phyloP scores from a whole-genome alignment of 2,888 invertebrate genomes.

The Lithophane ornitopus region DNA sequence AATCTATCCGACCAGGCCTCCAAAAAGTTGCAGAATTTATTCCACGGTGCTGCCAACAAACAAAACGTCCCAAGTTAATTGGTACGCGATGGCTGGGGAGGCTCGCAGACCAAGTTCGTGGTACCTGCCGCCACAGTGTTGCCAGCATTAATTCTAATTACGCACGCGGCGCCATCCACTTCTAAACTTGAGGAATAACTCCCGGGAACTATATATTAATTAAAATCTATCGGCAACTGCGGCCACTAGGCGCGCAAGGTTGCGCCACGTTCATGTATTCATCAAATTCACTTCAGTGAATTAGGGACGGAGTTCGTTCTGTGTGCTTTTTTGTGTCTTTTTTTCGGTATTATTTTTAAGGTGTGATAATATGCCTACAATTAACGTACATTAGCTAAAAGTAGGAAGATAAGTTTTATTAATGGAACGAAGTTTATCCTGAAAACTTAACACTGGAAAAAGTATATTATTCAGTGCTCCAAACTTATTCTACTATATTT shows the following conservation, averaged over 20 bases:
- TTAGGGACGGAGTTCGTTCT: conserved; percentile 24
- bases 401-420: neutral
- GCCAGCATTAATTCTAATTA: conserved; percentile 77
- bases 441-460: neutral
- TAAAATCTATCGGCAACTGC: conserved; percentile 75
- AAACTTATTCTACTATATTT: neutral
- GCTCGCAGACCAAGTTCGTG: conserved; percentile 57
- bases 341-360: neutral
- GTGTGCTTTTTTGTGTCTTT: conserved; percentile 17
- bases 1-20: conserved; percentile 49
- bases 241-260: conserved; percentile 48
- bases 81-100: conserved; percentile 58
- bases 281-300: conserved; percentile 55
- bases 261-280: conserved; percentile 55
- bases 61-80: conserved; percentile 62
- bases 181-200: conserved; percentile 74
- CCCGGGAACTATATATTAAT: conserved; percentile 79
- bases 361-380: neutral
- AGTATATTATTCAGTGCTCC: neutral
- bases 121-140: conserved; percentile 62
- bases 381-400: neutral
- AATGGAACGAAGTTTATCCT: neutral
- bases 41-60: conserved; percentile 61
- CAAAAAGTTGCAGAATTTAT: conserved; percentile 62
- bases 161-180: conserved; percentile 70